Percentiles rank a stretch among this genome's conserved stretches.
Conservation (phyloP, 2,113 vertebrate species). For the Anthoscopus minutus region DNA sequence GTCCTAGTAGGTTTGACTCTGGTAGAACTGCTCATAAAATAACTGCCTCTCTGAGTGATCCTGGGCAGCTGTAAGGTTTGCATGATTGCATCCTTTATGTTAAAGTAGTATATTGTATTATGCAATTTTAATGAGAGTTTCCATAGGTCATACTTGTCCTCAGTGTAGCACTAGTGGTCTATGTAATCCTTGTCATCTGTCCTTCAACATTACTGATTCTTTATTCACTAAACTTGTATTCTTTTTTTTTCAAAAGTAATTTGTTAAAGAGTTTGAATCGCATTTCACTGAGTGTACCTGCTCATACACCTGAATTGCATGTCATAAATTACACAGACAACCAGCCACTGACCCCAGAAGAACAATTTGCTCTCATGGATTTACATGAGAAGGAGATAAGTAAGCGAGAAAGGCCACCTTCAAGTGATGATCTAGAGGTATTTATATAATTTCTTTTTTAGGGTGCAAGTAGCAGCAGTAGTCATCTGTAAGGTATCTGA, state of each 20-base stretch:
- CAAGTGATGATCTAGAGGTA: slow-evolving; percentile 79
- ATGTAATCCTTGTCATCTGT: background rate
- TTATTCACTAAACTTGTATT: background rate
- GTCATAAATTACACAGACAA: slow-evolving; percentile 1
- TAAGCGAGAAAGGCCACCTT: slow-evolving; percentile 60
- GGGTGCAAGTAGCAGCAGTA: background rate
- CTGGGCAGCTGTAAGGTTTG: background rate
- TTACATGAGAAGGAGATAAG: slow-evolving; percentile 67
- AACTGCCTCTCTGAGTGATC: background rate
- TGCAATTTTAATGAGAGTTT: background rate
- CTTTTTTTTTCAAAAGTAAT: background rate
- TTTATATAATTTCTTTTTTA: background rate
- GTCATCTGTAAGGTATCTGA: background rate
- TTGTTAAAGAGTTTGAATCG: background rate
- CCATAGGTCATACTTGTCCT: background rate
- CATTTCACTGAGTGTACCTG: background rate
- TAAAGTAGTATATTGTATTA: background rate
- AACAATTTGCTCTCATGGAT: slow-evolving; percentile 80
- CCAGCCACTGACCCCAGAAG: slow-evolving; percentile 75
- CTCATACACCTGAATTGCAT: background rate
- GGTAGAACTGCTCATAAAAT: background rate
- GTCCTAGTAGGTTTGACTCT: background rate
- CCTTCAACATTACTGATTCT: background rate
- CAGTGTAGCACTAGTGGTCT: background rate
- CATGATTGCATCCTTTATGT: background rate